A percentile compares a stretch with the other conserved stretches of the same genome.
Evolutionary conservation across 2,888 invertebrate genomes (phyloP).

Genomic region (Scaptodrosophila latifasciaeformis): DNA sequence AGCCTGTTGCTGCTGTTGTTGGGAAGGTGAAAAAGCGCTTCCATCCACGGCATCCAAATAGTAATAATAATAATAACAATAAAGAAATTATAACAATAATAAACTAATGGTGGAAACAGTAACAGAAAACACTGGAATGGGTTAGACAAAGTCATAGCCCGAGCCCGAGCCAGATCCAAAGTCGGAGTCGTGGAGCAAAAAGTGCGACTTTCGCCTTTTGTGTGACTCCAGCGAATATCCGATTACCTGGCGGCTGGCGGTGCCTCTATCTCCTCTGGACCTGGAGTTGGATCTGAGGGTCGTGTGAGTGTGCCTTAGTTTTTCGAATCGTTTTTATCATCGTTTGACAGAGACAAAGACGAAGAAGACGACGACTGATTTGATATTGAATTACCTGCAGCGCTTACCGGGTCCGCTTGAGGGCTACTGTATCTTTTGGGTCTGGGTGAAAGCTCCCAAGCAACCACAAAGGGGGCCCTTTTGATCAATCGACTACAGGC

Average conservation of each 20-base stretch:
- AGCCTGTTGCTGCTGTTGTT: background rate
- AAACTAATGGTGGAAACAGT: constrained; percentile 53
- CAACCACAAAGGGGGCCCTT: background rate
- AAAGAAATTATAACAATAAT: constrained; percentile 67
- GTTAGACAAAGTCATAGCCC: background rate
- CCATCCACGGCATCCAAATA: constrained; percentile 16
- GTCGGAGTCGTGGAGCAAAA: too few species aligned
- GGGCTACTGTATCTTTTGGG: background rate
- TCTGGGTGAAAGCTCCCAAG: constrained; percentile 11
- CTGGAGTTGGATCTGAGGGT: background rate
- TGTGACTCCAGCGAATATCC: constrained; percentile 43
- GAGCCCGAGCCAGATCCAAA: background rate
- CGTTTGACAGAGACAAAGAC: constrained; percentile 29
- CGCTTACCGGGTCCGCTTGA: constrained; percentile 13
- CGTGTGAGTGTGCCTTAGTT: too few species aligned
- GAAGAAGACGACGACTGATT: too few species aligned
- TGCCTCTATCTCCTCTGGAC: background rate
- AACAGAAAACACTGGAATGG: too few species aligned
- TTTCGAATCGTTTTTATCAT: constrained; percentile 9
- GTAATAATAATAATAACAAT: constrained; percentile 59
- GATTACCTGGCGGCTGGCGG: constrained; percentile 40
- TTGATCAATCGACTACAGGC: background rate
- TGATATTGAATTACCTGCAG: constrained; percentile 44
- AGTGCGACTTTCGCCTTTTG: constrained; percentile 56
- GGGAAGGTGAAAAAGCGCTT: constrained; percentile 29